Evolutionary conservation across 2,113 vertebrate genomes (phyloP), one percentile per base, ranked within the genome.

Genomic region (Acrocephalus arundinaceus): DNA sequence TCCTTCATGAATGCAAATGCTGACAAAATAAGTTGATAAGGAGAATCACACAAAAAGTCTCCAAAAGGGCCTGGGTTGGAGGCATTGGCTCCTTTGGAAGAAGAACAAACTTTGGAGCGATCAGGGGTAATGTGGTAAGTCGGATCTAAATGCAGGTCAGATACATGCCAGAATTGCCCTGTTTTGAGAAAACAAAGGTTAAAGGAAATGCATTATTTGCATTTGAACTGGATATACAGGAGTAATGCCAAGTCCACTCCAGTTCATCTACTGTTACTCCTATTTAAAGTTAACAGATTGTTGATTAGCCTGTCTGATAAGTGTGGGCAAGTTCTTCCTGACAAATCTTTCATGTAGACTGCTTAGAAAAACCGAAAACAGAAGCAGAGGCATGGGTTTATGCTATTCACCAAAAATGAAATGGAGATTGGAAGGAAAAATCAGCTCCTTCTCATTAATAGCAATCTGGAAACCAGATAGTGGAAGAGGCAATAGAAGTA

Each of bases 121-220:
- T 99, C 99, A 8, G 98, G 89, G 21, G 97, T 98, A 93, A 99
- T 93, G 91, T 98, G 98, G 96, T 99, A 99, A 90, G 98, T 98
- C 3, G 99, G 99, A 95, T 99, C 99, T 97, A 99, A 97, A 97
- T 99, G 99, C 93, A 99, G 98, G 96, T 99, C 99, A 7, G 99
- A 99, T 86, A 99, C 98, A 73, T 99, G 99, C 99, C 99, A 99
- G 97, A 99, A 99, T 76, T 98, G 97, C 45, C 98, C 99, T 99
- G 97, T 74, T 95, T 95, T 91, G 87, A 74, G 77, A 94, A 93
- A 96, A 94, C 37, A 97, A 96, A 97, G 75, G 74, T 51, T 43
- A 62, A 89, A 92, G 72, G 89, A 94, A 89, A 86, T 27, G 49
- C 17, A 63, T 94, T 82, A 92, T 92, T 86, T 93, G 30, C 43